These are phyloP conservation scores for Scelioninae gen. 2 DNA, from an alignment of 2,888 invertebrate genomes.

Conservation along the genomic window DNA sequence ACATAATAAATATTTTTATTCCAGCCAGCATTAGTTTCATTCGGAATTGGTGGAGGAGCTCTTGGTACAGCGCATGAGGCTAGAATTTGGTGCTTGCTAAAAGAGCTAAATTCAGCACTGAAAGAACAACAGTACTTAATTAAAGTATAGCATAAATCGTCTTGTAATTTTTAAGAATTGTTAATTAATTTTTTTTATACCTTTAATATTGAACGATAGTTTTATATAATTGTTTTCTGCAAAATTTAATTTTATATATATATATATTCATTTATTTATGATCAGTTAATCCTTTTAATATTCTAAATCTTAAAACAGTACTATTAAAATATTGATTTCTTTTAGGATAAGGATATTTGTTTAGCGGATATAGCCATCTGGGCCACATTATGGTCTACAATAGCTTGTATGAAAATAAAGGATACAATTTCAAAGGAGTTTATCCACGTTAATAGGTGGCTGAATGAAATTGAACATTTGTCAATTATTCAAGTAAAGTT, in stretches of 20 bases:
- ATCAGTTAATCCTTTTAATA: no score
- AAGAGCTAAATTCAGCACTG: conserved; percentile 78
- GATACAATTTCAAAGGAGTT: conserved; percentile 78
- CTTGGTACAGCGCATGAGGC: conserved; percentile 78
- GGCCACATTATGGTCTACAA: conserved; percentile 83
- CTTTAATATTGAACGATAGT: no score
- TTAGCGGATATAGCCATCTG: conserved; percentile 85
- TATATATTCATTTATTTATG: conserved; percentile 11
- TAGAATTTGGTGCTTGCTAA: conserved; percentile 77
- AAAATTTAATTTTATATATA: no score
- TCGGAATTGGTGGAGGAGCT: conserved; percentile 74
- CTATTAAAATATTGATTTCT: not conserved
- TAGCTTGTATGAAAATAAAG: conserved; percentile 78
- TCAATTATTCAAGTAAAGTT: conserved; percentile 79
- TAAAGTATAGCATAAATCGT: conserved; percentile 73
- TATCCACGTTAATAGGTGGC: conserved; percentile 79
- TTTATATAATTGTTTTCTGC: no score
- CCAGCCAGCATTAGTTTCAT: conserved; percentile 78
- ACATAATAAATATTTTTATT: conserved; percentile 17
- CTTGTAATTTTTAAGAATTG: no score
- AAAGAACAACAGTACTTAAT: conserved; percentile 78
- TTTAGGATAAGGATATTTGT: conserved; percentile 78
- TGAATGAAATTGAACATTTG: conserved; percentile 77
- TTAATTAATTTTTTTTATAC: not conserved
- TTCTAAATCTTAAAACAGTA: no score